These are phyloP conservation scores for Ormyrus rosae DNA, from an alignment of 2,888 invertebrate species.

Conservation along the genomic window DNA sequence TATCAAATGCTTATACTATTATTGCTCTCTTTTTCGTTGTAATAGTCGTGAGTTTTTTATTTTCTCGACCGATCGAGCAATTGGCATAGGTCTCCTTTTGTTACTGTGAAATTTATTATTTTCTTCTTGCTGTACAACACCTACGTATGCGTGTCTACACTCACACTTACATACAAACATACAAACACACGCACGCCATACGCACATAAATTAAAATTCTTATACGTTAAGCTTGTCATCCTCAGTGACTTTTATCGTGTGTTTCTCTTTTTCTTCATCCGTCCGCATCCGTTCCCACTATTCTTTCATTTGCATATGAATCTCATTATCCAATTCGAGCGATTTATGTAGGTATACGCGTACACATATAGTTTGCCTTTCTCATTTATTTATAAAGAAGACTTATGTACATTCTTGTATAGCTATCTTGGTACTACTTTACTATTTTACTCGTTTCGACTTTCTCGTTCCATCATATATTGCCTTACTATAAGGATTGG, in stretches of 20 bases:
- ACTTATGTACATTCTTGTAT: not conserved
- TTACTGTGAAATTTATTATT: conserved; percentile 21
- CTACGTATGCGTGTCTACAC: no score
- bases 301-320: no score
- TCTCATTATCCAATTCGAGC: no score
- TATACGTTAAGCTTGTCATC: conserved; percentile 32
- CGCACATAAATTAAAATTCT: not conserved
- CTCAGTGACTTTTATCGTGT: conserved; percentile 50
- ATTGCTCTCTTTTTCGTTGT: no score
- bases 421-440: conserved; percentile 53
- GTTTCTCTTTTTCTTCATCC: conserved; percentile 43
- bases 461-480: conserved; percentile 70
- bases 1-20: no score
- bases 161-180: no score
- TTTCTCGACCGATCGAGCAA: conserved; percentile 1
- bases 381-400: conserved; percentile 37
- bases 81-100: conserved; percentile 16
- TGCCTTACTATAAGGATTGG: conserved; percentile 76
- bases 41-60: not conserved
- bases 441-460: conserved; percentile 59
- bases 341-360: no score
- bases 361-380: not conserved
- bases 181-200: not conserved
- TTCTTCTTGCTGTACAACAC: not conserved
- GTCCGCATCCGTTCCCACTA: not conserved